Conservation (phyloP, 2,888 invertebrate species). For the Lathronympha strigana region DNA sequence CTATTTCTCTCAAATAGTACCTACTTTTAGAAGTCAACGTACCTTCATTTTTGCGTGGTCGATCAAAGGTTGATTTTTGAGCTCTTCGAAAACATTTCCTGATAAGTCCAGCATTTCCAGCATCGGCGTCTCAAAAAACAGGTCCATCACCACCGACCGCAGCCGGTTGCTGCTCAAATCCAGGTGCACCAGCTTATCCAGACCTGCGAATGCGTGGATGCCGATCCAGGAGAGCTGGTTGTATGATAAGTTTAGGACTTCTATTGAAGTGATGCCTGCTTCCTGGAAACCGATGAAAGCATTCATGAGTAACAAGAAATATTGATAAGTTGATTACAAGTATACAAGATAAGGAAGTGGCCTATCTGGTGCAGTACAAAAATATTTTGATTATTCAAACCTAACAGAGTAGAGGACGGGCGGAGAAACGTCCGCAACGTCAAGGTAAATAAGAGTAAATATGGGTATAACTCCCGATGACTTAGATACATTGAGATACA, state of each 20-base stretch:
- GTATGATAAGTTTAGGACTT: conserved; percentile 81
- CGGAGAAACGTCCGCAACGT: background rate
- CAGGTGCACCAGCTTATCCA: conserved; percentile 77
- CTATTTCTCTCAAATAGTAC: background rate
- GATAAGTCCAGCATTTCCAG: conserved; percentile 84
- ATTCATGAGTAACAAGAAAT: conserved; percentile 2
- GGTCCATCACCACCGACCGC: conserved; percentile 79
- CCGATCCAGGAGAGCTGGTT: conserved; percentile 86
- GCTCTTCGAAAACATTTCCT: conserved; percentile 84
- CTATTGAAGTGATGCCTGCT: conserved; percentile 73
- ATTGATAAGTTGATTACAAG: background rate
- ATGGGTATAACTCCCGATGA: no score
- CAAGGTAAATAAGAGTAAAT: background rate
- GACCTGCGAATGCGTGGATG: conserved; percentile 83
- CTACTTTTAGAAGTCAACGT: conserved; percentile 42
- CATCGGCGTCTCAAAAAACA: conserved; percentile 83
- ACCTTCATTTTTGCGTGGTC: conserved; percentile 82
- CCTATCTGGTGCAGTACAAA: background rate
- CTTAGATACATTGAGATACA: no score
- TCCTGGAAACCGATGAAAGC: conserved; percentile 65
- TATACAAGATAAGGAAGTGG: no score
- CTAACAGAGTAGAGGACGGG: background rate
- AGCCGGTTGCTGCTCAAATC: conserved; percentile 86
- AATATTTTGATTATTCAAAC: background rate
- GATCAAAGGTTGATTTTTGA: conserved; percentile 83